These are phyloP conservation scores for Crenuchus spilurus DNA, from an alignment of 2,797 vertebrate genomes.

Conservation along the genomic window DNA sequence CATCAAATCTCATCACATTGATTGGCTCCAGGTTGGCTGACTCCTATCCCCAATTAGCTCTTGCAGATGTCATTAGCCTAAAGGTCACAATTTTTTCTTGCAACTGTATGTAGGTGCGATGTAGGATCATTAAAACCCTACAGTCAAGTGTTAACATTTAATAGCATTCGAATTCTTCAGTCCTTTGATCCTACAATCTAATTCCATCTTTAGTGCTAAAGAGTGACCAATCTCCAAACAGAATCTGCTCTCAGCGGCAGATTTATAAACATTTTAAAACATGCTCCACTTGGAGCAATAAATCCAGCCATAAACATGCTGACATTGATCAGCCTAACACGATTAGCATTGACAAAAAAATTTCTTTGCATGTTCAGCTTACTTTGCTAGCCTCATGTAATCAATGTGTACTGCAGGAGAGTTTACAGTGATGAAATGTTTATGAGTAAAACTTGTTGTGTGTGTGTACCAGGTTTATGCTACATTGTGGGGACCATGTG, in stretches of 20 bases:
- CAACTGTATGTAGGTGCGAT: too few relatives aligned
- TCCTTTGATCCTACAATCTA: too few relatives aligned
- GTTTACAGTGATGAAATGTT: neutral
- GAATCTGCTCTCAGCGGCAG: neutral
- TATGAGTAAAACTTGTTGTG: neutral
- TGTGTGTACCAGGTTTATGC: too few relatives aligned
- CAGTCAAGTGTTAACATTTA: too few relatives aligned
- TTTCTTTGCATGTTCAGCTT: constrained; percentile 10
- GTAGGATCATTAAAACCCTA: too few relatives aligned
- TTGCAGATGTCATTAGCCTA: too few relatives aligned
- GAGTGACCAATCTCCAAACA: neutral
- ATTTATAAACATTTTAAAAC: neutral
- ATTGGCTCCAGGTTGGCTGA: too few relatives aligned
- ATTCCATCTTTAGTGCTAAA: neutral
- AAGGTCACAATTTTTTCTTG: too few relatives aligned
- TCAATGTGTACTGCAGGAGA: constrained; percentile 20
- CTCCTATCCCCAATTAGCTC: too few relatives aligned
- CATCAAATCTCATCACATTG: too few relatives aligned
- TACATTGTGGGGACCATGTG: neutral
- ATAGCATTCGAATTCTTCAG: too few relatives aligned
- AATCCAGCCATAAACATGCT: constrained; percentile 15
- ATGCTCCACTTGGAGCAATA: neutral
- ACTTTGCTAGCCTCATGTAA: constrained; percentile 8
- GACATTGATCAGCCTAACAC: constrained; percentile 29
- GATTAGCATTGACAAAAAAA: constrained; percentile 35